Conservation (phyloP, 2,113 vertebrate genomes). For the Cephalopholis sonnerati region DNA sequence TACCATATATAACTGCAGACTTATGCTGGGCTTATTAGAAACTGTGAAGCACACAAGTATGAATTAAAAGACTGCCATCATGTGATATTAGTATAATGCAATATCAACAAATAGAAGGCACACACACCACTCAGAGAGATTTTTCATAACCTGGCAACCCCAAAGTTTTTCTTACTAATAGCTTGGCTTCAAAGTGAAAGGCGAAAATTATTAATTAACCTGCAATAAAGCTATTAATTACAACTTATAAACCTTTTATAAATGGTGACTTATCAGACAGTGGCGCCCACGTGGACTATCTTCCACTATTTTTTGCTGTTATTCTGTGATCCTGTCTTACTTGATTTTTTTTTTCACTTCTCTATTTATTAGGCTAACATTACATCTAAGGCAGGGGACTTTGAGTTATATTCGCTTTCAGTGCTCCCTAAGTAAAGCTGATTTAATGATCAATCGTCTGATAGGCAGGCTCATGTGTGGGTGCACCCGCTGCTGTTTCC, state of each 20-base stretch:
- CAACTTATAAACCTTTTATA: background rate
- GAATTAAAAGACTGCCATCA: background rate
- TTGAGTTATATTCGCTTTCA: background rate
- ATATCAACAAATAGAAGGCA: background rate
- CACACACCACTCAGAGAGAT: background rate
- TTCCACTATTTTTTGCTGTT: background rate
- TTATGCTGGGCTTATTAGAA: background rate
- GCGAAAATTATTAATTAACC: background rate
- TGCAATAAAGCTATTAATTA: background rate
- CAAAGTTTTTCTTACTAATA: background rate
- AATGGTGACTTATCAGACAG: background rate
- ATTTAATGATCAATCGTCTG: background rate
- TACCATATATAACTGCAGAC: constrained; percentile 1
- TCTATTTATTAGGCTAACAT: background rate
- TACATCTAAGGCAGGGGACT: background rate
- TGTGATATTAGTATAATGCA: background rate
- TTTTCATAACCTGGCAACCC: background rate
- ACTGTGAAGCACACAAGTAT: background rate
- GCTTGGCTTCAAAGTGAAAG: background rate
- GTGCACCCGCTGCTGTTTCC: background rate
- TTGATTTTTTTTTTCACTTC: background rate
- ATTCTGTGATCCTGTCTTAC: background rate
- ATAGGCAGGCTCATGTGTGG: background rate
- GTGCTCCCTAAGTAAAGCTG: too few relatives aligned
- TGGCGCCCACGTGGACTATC: background rate